phyloP scores from a whole-genome alignment of 2,797 vertebrate genomes.

The Clarias platycephalus region DNA sequence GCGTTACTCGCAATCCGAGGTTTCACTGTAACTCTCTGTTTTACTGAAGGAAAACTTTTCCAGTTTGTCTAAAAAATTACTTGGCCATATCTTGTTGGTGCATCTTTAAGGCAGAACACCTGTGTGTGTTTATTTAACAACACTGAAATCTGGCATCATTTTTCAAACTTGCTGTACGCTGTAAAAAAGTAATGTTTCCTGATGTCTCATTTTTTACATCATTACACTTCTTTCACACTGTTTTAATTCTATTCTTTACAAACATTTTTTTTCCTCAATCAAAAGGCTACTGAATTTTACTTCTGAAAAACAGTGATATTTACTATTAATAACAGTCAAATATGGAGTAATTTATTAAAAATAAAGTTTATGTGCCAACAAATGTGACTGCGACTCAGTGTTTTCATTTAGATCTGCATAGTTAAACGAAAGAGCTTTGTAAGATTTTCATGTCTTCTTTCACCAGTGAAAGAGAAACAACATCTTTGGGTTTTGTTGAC shows the following conservation, averaged over 20 bases:
- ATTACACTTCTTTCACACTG: neutral
- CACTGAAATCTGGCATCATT: neutral
- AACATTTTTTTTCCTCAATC: slow-evolving; percentile 4
- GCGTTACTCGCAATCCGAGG: too few species aligned
- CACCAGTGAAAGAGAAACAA: neutral
- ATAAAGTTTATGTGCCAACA: slow-evolving; percentile 55
- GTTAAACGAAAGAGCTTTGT: neutral
- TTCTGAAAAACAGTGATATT: slow-evolving; percentile 38
- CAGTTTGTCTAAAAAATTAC: neutral
- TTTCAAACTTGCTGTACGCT: neutral
- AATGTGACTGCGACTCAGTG: slow-evolving; percentile 29
- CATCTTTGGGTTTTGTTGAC: neutral
- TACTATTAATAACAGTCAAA: slow-evolving; percentile 43
- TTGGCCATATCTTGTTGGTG: neutral
- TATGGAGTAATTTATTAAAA: slow-evolving; percentile 60
- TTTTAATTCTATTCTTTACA: slow-evolving; percentile 32
- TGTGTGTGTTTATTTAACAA: neutral
- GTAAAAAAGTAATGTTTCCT: neutral
- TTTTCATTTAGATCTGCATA: neutral
- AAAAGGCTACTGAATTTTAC: slow-evolving; percentile 50
- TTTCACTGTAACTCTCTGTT: neutral
- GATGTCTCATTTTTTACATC: neutral
- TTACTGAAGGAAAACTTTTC: neutral
- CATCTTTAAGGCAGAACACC: neutral
- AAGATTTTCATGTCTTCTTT: neutral